Conservation (phyloP, 1,140 invertebrate species). For the Helicoverpa zea region DNA sequence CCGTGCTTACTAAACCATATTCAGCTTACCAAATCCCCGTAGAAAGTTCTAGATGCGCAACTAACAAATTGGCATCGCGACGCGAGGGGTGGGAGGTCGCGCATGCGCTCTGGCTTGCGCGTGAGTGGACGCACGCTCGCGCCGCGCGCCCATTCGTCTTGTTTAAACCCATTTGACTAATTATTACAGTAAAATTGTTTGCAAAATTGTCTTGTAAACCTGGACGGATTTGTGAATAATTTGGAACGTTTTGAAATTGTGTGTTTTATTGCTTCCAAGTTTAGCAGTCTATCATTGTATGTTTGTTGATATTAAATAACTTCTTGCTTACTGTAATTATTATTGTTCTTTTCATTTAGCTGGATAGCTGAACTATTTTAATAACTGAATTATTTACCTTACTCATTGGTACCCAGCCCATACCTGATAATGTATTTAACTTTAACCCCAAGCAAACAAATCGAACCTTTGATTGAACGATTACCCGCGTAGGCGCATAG, state of each 20-base stretch:
- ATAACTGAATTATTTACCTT: not conserved
- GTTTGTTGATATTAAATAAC: too few relatives aligned
- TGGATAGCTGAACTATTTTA: not conserved
- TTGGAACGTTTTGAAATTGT: not conserved
- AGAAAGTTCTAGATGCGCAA: conserved; percentile 62
- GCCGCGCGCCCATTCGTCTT: conserved; percentile 48
- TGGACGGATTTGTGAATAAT: not conserved
- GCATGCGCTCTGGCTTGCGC: conserved; percentile 56
- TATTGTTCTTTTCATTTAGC: not conserved
- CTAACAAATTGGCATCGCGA: conserved; percentile 66
- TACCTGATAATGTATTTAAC: not conserved
- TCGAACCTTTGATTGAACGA: conserved; percentile 37
- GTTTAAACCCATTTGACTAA: conserved; percentile 53
- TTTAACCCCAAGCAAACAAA: not conserved
- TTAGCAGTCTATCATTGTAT: too few relatives aligned
- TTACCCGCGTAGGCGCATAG: conserved; percentile 28
- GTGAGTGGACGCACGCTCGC: conserved; percentile 58
- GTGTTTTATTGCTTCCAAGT: not conserved
- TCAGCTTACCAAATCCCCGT: conserved; percentile 49
- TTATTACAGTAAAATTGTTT: conserved; percentile 44
- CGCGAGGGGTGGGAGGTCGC: conserved; percentile 62
- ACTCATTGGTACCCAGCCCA: not conserved
- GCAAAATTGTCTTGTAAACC: conserved; percentile 31
- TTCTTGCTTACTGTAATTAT: not conserved
- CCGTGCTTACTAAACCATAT: conserved; percentile 31